phyloP scores from a whole-genome alignment of 2,113 vertebrate genomes.

The Periophthalmodon schlosseri region DNA sequence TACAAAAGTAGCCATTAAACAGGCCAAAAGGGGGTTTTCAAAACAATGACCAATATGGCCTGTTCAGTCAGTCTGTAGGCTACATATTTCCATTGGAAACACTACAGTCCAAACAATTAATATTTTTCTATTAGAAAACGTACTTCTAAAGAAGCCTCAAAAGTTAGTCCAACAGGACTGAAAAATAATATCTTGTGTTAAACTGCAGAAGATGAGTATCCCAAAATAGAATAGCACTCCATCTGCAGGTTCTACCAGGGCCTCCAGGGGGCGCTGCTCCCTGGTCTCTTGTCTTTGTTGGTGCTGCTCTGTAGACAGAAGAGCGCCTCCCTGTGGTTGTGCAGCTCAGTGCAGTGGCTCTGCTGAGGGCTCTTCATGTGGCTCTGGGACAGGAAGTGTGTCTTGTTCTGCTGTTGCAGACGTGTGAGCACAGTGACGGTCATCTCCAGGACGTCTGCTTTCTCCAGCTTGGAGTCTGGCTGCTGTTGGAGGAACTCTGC shows the following conservation, averaged over 20 bases:
- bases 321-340: constrained; percentile 6
- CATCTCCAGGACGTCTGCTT: too few relatives aligned
- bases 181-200: background rate
- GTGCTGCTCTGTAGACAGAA: background rate
- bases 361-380: background rate
- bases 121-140: background rate
- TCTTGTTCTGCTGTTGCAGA: constrained; percentile 40
- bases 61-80: background rate
- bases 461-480: too few relatives aligned
- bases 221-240: background rate
- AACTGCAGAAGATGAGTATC: background rate
- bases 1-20: background rate
- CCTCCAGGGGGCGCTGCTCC: background rate
- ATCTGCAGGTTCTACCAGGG: background rate
- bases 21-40: background rate
- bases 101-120: background rate
- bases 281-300: background rate
- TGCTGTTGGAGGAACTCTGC: too few relatives aligned
- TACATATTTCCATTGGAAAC: constrained; percentile 1
- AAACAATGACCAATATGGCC: background rate
- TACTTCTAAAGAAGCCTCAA: background rate
- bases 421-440: too few relatives aligned
- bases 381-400: constrained; percentile 6
- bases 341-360: constrained; percentile 11
- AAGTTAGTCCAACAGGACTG: background rate